Evolutionary conservation across 2,797 vertebrate genomes (phyloP), one percentile per base, ranked within the genome.

Genomic region (Trematomus bernacchii): DNA sequence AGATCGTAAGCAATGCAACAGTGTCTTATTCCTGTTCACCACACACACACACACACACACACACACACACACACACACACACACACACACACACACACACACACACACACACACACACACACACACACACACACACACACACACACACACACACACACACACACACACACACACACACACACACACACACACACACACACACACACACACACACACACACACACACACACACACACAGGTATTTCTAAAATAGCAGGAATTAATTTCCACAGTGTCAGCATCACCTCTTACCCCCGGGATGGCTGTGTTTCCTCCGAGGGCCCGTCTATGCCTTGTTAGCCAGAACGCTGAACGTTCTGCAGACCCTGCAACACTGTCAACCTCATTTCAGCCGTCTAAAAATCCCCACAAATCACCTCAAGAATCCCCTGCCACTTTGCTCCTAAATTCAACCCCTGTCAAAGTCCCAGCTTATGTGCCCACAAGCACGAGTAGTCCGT

Each of bases 331-430:
- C 88, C 89, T 91, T 91, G 90, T 92, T 92, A 91, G 81, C 76
- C 83, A 75, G 77, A 82, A 64, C 85, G 83, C 82, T 83, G 74
- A 80, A 66, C 50, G 37, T 88, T 92, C 83, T 90, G 91, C 91
- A 84, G 77, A 91, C 79, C 87, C 79, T 84, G 91, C 92, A 90
- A 89, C 84, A 74, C 88, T 88, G 91, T 89, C 89, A 87, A 65
- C 85, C 83, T 76, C 83, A 77, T 86, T 73, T 73, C 79, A 87
- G 84, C 82, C 77, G 87, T 90, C 88, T 88, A 63, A 80, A 78
- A 89, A 89, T 83, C 73, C 77, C 72, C 79, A 80, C 77, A 91
- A 91, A 91, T 91, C 87, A 92, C 87, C 87, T 85, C 88, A 73
- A 93, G 87, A 83, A 77, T 85, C 85, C 77, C 78, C 84, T 86